phyloP scores from a whole-genome alignment of 2,888 invertebrate species.

The Nemoura dubitans region DNA sequence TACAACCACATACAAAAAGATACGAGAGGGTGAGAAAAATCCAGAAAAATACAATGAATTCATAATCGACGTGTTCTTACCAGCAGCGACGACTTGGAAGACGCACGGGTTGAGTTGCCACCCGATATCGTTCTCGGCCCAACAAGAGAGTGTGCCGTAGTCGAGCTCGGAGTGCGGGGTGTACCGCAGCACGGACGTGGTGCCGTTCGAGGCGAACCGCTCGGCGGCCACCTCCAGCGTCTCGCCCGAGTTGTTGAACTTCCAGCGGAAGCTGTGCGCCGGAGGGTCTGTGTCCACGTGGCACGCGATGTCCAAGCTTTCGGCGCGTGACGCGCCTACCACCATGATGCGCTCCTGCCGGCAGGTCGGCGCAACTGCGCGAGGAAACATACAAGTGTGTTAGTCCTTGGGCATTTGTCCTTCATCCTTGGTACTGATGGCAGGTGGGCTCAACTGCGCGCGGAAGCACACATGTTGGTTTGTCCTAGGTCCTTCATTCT shows the following conservation, averaged over 20 bases:
- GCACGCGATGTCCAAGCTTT: slow-evolving; percentile 86
- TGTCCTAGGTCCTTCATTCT: no score
- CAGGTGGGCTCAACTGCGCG: no score
- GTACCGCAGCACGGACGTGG: slow-evolving; percentile 66
- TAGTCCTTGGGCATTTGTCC: neutral
- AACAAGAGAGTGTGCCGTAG: slow-evolving; percentile 89
- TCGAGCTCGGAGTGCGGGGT: slow-evolving; percentile 74
- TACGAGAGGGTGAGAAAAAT: no score
- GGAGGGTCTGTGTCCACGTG: slow-evolving; percentile 93
- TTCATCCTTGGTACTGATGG: no score
- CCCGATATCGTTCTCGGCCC: slow-evolving; percentile 86
- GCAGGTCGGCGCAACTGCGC: slow-evolving; percentile 85
- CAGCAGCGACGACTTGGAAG: slow-evolving; percentile 89
- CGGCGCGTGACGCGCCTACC: slow-evolving; percentile 88
- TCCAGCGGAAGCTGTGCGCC: slow-evolving; percentile 90
- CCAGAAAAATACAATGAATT: neutral
- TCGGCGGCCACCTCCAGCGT: slow-evolving; percentile 84
- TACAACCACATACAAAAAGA: no score
- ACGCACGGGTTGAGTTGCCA: slow-evolving; percentile 84
- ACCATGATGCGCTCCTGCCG: slow-evolving; percentile 78
- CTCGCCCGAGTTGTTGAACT: slow-evolving; percentile 93
- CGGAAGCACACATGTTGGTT: no score
- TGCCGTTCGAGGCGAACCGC: slow-evolving; percentile 79
- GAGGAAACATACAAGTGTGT: slow-evolving; percentile 36
- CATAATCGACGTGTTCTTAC: slow-evolving; percentile 59